Evolutionary conservation across 2,888 invertebrate species (phyloP).

Genomic region (Panzeria rudis): DNA sequence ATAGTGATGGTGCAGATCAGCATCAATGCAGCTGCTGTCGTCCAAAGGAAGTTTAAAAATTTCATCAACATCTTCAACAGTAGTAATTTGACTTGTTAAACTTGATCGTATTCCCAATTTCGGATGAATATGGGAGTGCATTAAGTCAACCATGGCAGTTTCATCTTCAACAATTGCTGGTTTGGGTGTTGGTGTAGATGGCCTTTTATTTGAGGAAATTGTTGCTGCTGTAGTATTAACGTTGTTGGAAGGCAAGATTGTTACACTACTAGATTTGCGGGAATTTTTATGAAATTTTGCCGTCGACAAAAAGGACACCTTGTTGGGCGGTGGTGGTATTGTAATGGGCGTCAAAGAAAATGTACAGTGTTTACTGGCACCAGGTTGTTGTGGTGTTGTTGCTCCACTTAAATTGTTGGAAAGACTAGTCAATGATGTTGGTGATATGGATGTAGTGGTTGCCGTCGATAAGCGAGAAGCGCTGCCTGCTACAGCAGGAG

Average conservation of each 20-base stretch:
- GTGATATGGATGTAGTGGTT: slow-evolving; percentile 68
- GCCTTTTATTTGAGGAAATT: slow-evolving; percentile 75
- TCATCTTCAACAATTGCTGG: slow-evolving; percentile 14
- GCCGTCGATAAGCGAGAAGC: slow-evolving; percentile 58
- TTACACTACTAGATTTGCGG: slow-evolving; percentile 20
- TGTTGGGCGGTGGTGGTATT: slow-evolving; percentile 76
- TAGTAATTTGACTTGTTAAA: slow-evolving; percentile 78
- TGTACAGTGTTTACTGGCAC: slow-evolving; percentile 79
- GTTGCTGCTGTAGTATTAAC: slow-evolving; percentile 74
- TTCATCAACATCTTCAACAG: slow-evolving; percentile 78
- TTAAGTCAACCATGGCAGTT: slow-evolving; percentile 27
- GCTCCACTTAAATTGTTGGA: slow-evolving; percentile 76
- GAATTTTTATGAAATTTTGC: slow-evolving; percentile 73
- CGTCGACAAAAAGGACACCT: slow-evolving; percentile 72
- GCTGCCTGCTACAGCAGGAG: slow-evolving; percentile 64
- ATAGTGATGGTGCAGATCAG: slow-evolving; percentile 45
- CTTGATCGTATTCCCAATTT: slow-evolving; percentile 77
- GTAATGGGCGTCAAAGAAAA: slow-evolving; percentile 80
- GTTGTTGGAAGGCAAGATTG: slow-evolving; percentile 46
- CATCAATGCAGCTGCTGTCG: slow-evolving; percentile 61
- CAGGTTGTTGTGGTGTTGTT: slow-evolving; percentile 74
- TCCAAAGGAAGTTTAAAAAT: slow-evolving; percentile 61
- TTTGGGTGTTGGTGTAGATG: slow-evolving; percentile 35
- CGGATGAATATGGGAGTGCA: slow-evolving; percentile 73
- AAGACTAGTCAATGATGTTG: slow-evolving; percentile 77